These are phyloP conservation scores for Ammodramus savannarum DNA, from an alignment of 2,113 vertebrate species.

Conservation along the genomic window DNA sequence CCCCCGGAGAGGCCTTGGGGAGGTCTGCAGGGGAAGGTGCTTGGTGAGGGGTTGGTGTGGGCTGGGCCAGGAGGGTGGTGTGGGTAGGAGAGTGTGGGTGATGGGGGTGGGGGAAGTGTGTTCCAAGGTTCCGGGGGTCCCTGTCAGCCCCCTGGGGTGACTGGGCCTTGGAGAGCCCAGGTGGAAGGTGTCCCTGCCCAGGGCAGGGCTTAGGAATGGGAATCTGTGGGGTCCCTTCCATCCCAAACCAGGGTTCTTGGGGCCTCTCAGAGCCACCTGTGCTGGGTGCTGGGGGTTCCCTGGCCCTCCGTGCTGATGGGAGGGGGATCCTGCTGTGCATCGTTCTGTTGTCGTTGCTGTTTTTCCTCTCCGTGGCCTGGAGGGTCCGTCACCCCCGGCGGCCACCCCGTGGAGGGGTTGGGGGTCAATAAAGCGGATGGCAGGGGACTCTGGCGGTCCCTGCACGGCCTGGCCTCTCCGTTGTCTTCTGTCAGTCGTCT, in stretches of 20 bases:
- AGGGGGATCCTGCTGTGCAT: not conserved
- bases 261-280: not conserved
- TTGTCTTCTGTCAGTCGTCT: slow-evolving; percentile 52
- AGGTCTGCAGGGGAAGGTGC: not conserved
- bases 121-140: not conserved
- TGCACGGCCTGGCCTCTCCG: slow-evolving; percentile 16
- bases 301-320: not conserved
- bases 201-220: not conserved
- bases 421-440: slow-evolving; percentile 36
- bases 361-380: not conserved
- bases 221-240: not conserved
- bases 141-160: not conserved
- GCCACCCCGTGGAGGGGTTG: not conserved
- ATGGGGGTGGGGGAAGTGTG: not conserved
- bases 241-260: not conserved
- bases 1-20: not conserved
- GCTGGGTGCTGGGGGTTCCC: not conserved
- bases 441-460: not conserved
- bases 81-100: not conserved
- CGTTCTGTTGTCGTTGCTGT: not conserved
- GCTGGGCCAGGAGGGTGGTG: not conserved
- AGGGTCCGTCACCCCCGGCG: accelerated
- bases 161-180: not conserved
- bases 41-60: not conserved
- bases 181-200: not conserved